These are phyloP conservation scores for Gymnogyps californianus DNA, from an alignment of 2,113 vertebrate species.

Conservation along the genomic window DNA sequence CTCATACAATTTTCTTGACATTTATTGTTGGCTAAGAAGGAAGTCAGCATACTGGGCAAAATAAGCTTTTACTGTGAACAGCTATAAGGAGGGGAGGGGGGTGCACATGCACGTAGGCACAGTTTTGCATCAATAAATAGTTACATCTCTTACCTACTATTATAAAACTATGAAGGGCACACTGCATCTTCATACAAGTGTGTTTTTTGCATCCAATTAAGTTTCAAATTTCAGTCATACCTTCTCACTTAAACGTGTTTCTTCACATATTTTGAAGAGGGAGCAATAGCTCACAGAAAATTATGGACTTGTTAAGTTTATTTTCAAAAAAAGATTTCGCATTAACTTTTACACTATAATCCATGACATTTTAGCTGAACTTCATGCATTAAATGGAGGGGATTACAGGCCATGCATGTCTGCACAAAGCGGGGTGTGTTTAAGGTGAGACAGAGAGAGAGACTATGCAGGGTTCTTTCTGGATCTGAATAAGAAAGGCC, in stretches of 20 bases:
- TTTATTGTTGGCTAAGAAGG: neutral
- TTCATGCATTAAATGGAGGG: neutral
- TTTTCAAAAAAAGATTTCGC: neutral
- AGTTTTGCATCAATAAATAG: neutral
- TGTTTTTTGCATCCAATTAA: neutral
- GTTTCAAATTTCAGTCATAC: neutral
- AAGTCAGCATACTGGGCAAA: neutral
- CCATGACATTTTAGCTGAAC: neutral
- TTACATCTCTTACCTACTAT: neutral
- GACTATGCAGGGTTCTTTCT: neutral
- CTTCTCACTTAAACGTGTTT: neutral
- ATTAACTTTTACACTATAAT: neutral
- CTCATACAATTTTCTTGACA: no score
- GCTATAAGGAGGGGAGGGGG: neutral
- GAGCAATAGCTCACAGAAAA: neutral
- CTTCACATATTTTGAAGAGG: neutral
- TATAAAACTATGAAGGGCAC: neutral
- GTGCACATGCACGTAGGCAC: neutral
- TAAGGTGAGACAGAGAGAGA: neutral
- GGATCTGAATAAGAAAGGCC: neutral
- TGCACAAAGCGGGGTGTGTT: neutral
- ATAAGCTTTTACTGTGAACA: neutral
- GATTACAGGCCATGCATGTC: neutral
- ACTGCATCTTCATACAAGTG: neutral
- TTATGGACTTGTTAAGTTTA: neutral